Base-by-base conservation (phyloP, 2,888 invertebrate genomes). In the Dusona sp. region DNA sequence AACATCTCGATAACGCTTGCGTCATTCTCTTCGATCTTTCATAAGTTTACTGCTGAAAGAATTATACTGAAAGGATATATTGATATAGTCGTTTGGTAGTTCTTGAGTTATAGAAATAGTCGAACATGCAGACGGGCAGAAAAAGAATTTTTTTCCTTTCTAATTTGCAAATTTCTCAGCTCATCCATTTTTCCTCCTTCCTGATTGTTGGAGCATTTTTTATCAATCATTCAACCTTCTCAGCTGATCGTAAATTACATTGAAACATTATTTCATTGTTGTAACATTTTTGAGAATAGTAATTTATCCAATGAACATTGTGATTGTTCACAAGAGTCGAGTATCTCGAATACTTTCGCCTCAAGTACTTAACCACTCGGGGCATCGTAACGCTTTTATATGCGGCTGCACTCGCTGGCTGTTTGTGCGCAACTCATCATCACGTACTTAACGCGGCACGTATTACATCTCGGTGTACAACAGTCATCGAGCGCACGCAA, bases 381-480 rank as follows among this genome's bases (percentile, higher is more conserved):
- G 33, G 36, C 45, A 48, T 84, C 75, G 70, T 80, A 77, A 80
- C 64, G 77, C 48, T 68, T 82, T 75, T 82, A 77, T 68, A 82
- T 82, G 57, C 61, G 81, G 57, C 61, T 68, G 29, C 33, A 29
- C 29, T 64, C 65, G 80, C 84, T 68, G 61, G 70, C 33, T 48
- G 33, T 70, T 51, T 42, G 74, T 51, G 65, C 54, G 19, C 61
- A 42, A 70, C 64, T 80, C 80, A 85, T 81, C 77, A 77, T 85
- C 80, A 78, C 77, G 72, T 85, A 85, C 84, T 81, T 81, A 81
- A 78, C 75, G 64, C 54, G 33, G 67, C 65, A 38, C 42, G 29
- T 61, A 61, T 73, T 70, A 75, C 38, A 29, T 51, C 64, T 64
- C 25, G 19, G 48, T 36, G 64, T 36, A 29, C 51, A 67, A 36